Evolutionary conservation across 2,113 vertebrate genomes (phyloP), one percentile per base, ranked within the genome.

Genomic region (Willisornis vidua): DNA sequence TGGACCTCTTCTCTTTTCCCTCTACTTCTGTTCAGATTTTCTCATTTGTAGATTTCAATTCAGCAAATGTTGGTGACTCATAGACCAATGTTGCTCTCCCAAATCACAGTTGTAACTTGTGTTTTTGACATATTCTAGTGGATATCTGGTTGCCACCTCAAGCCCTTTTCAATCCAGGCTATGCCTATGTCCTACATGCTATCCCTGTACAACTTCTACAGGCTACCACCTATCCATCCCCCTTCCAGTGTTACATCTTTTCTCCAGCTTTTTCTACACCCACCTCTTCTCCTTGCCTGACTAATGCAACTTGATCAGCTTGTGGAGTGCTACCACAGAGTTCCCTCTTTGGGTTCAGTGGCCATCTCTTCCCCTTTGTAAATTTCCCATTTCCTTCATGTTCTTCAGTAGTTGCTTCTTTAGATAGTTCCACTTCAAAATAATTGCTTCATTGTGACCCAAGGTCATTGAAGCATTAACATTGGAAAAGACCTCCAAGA

Each of bases 61-160:
- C 63, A 45, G 59, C 14, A 46, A 5, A 9, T 9, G 18, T 20
- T 72, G 61, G 43, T 8, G 7, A 61, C 39, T 87, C 29, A 3
- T 1, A 4, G 24, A 61, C 19, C 33, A 49, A 3, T 0, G 1
- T 28, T 2, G 0, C 39, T 63, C 9, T 72, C 78, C 25, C 61
- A 85, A 4, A 82, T 41, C 66, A 33, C 26, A 59, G 48, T 23
- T 57, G 12, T n/a, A 55, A 23, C 17, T 72, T 66, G 59, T 16
- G 24, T 83, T 80, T 88, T n/a, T 80, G 68, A 70, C 7, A 16
- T 70, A 28, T 58, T 31, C 31, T 17, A 31, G 41, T 0, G 1
- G 45, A 79, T 73, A 11, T 14, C 67, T 90, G 49, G 61, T 65
- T 65, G 52, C 26, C 33, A 72, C 24, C 41, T 48, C 62, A 61